Evolutionary conservation across 2,888 invertebrate genomes (phyloP), one percentile per base, ranked within the genome.

Genomic region (Chironomus tentans): DNA sequence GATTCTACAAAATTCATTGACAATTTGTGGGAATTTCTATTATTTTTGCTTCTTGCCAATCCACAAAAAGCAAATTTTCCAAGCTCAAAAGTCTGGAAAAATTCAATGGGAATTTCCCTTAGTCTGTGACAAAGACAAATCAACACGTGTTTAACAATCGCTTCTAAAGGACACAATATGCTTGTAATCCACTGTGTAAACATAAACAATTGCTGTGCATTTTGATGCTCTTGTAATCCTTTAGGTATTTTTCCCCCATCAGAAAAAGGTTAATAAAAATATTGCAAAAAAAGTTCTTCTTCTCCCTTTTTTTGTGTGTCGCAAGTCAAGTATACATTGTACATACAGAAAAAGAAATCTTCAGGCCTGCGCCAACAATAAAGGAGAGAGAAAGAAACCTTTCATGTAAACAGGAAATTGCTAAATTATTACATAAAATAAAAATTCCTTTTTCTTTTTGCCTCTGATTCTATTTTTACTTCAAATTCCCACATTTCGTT

Each of bases 371-470:
- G 65, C 38, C 72, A 56, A 71, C 13, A 70, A 48, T 15, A 21
- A 13, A n/a, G n/a, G n/a, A n/a, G 48, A 12, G 38, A 22, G 28
- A 15, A n/a, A 28, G 62, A 73, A 73, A 62, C 72, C 72, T 73
- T 62, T 68, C 12, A 65, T 61, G 74, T 48, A 65, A 74, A 74
- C 74, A 74, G 74, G 74, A 74, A 74, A 74, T 74, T 74, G 46
- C 65, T 48, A 68, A 74, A 74, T 73, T 73, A 73, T 62, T 73
- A 73, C 72, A 71, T 50, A 28, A 73, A 61, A 61, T 38, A 38
- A 38, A 38, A 38, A 38, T 38, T 38, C 38, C 38, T 38, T 38
- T 38, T 38, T n/a, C n/a, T 56, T 56, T 56, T 56, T 56, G 18
- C 38, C 38, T 38, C 7, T 10, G 38, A 38, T 38, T 38, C 5